Base-by-base conservation (phyloP, 2,888 invertebrate species). In the Tenodera sinensis region DNA sequence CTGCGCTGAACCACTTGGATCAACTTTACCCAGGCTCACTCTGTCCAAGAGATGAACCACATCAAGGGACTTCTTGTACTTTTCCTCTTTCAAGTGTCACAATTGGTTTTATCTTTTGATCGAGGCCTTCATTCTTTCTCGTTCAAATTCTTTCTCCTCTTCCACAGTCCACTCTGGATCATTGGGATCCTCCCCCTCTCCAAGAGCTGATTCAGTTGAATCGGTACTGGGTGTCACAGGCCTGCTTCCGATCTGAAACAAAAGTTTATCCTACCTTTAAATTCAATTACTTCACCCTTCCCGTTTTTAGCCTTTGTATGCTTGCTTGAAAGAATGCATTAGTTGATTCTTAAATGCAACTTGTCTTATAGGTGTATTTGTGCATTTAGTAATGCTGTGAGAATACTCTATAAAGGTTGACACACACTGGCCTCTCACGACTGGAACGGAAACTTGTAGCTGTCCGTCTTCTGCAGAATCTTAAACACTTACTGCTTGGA, bases 81-180 rank as follows among this genome's bases (percentile, higher is more conserved):
- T 20, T 71, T 71, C 82, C 28, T 47, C 84, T 25, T 30, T 12
- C 34, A 82, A 34, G 9, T 88, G 84, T 28, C 15, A 81, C 12
- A 84, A 83, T 30, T 71, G 83, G 47, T 84, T 84, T 89, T 90
- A 90, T 90, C 90, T 90, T 71, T 90, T 90, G 28, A 89, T 83
- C n/a, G 88, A 81, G 3, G 85, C 54, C 87, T 90, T 90, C 42
- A 90, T 54, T 81, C 89, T 87, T 27, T 89, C 90, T 83, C 89
- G 42, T 87, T 89, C 89, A 87, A 89, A 89, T 82, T 89, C 89
- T 92, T 91, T 92, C 92, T 92, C 91, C 93, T 93, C 91, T 92
- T 92, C 92, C 88, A 93, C 95, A 28, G 95, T 96, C 98, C 98
- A 98, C 92, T 97, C 97, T 9, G 96, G 96, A 94, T 97, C 97